phyloP scores from a whole-genome alignment of 2,113 vertebrate genomes.

The Anhinga rufa region DNA sequence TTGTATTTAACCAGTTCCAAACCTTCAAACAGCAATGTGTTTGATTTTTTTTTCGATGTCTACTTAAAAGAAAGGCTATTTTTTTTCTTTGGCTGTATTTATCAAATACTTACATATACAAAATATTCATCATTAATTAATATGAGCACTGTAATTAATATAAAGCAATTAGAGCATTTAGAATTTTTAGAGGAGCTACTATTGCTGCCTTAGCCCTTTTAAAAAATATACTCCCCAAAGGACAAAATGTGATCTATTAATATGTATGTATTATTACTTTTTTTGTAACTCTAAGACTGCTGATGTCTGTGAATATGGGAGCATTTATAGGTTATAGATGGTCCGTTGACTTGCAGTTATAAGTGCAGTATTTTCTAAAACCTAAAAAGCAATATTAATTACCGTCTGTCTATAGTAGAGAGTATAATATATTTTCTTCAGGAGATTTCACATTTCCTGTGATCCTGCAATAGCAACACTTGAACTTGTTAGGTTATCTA shows the following conservation, averaged over 20 bases:
- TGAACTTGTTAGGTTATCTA: constrained; percentile 38
- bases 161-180: constrained; percentile 76
- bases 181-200: constrained; percentile 69
- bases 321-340: constrained; percentile 69
- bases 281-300: constrained; percentile 71
- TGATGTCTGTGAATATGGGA: constrained; percentile 73
- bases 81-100: constrained; percentile 59
- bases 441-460: constrained; percentile 42
- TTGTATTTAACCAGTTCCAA: constrained; percentile 58
- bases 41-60: not conserved
- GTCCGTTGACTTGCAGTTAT: constrained; percentile 67
- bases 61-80: constrained; percentile 28
- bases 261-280: constrained; percentile 75
- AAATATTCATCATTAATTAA: constrained; percentile 73
- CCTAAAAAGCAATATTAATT: constrained; percentile 78
- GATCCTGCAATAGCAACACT: constrained; percentile 20
- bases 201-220: constrained; percentile 73
- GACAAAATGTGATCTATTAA: constrained; percentile 76
- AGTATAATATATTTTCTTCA: constrained; percentile 37
- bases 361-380: constrained; percentile 74
- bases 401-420: constrained; percentile 53
- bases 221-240: constrained; percentile 75
- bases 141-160: constrained; percentile 67
- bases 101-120: constrained; percentile 57
- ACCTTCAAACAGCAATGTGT: constrained; percentile 30